A percentile compares a stretch with the other conserved stretches of the same genome.
These are phyloP conservation scores for Pseudomyrmex flavicornis DNA, from an alignment of 1,140 invertebrate genomes.

Conservation along the genomic window DNA sequence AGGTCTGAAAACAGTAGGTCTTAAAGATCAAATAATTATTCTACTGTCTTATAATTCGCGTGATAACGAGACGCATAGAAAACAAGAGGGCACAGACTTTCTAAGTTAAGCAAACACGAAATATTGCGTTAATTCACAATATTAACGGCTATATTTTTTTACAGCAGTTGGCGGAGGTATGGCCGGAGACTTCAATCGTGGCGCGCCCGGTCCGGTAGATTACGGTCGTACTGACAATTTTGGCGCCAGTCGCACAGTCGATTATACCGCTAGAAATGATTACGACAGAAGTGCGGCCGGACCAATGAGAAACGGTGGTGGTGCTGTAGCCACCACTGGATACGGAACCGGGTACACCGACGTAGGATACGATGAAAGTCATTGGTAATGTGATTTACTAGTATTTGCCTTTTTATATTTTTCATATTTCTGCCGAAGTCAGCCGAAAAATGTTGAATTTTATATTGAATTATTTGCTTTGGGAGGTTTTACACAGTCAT, in stretches of 20 bases:
- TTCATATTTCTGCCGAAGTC: background rate
- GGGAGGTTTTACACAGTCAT: no score
- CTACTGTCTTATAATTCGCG: background rate
- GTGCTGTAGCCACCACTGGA: slow-evolving; percentile 80
- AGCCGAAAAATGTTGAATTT: background rate
- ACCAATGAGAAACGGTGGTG: slow-evolving; percentile 84
- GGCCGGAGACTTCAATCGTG: slow-evolving; percentile 82
- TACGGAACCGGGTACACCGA: slow-evolving; percentile 83
- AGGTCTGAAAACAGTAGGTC: no score
- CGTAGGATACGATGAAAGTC: slow-evolving; percentile 81
- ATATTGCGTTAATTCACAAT: background rate
- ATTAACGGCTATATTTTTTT: slow-evolving; percentile 60
- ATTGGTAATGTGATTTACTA: slow-evolving; percentile 66
- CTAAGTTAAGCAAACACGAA: slow-evolving; percentile 7
- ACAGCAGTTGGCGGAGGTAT: slow-evolving; percentile 80
- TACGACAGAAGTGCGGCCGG: slow-evolving; percentile 82
- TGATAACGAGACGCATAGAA: background rate
- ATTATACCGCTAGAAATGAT: slow-evolving; percentile 82
- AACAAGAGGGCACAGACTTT: slow-evolving; percentile 19
- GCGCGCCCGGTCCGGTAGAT: slow-evolving; percentile 81
- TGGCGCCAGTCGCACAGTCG: slow-evolving; percentile 80
- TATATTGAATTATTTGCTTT: background rate
- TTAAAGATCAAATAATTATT: no score
- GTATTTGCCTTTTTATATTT: slow-evolving; percentile 16
- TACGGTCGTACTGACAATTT: slow-evolving; percentile 84